Base-by-base conservation (phyloP, 1,140 invertebrate species). In the Chironomus tepperi region DNA sequence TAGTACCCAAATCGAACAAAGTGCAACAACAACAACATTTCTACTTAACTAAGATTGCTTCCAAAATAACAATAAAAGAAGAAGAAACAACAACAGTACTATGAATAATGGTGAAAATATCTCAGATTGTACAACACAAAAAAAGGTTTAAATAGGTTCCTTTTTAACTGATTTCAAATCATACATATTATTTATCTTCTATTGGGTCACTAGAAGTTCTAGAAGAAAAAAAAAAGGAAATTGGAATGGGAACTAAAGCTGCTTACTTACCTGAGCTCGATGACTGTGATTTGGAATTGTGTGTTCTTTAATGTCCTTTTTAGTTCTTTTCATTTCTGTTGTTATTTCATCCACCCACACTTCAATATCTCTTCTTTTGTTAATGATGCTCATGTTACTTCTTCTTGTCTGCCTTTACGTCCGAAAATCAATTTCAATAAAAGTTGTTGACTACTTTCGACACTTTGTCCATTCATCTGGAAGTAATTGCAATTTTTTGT, bases 111-210 rank as follows among this genome's bases (percentile, higher is more conserved):
- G 47, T 57, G 3, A 57, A 57, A 57, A 57, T 57, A 57, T 57
- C 47, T 57, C 3, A 57, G 47, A 57, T 57, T 57, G 47, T 57
- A 15, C 47, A 15, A 15, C 3, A 5, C 0, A 12, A 57, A 57
- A 57, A 57, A 57, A 57, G 47, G 47, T 57, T 57, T 57, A 57
- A 57, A 57, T 57, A 57, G 12, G 47, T 57, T 57, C 47, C 47
- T 57, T 57, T n/a, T 57, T 57, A 57, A 57, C 47, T 57, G 47
- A 57, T 57, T 57, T 57, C 47, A 57, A 57, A 57, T 57, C 47
- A 57, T 57, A 57, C 47, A 57, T 57, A 57, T 57, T 57, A 57
- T 57, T 57, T 57, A 57, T 57, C 47, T 57, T 57, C 47, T 3
- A 57, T 57, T 57, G 47, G 47, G 47, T 57, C 47, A 9, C 12